phyloP scores from a whole-genome alignment of 1,140 invertebrate genomes.

The Heliconius melpomene region DNA sequence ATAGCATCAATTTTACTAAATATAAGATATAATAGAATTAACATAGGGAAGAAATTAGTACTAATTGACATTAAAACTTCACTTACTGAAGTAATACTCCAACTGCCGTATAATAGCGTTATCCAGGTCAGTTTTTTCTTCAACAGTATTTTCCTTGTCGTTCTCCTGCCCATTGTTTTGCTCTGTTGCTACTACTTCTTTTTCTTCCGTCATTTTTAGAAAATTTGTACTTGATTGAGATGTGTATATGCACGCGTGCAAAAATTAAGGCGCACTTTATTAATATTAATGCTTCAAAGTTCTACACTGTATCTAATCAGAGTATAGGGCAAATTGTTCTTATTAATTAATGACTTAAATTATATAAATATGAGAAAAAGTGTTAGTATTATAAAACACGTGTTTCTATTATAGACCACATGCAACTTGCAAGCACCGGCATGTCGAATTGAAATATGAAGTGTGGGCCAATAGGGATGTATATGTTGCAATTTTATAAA shows the following conservation, averaged over 20 bases:
- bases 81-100: constrained; percentile 84
- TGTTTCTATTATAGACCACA: constrained; percentile 31
- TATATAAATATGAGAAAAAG: constrained; percentile 10
- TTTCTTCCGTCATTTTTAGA: constrained; percentile 69
- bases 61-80: background rate
- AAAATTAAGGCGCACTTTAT: constrained; percentile 15
- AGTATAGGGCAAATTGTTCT: background rate
- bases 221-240: constrained; percentile 13
- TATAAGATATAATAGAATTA: background rate
- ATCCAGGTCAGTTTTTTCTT: constrained; percentile 77
- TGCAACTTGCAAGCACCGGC: constrained; percentile 26
- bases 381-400: constrained; percentile 19
- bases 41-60: background rate
- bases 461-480: background rate
- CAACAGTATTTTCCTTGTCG: constrained; percentile 45
- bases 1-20: no score
- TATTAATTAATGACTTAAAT: background rate
- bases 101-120: constrained; percentile 83
- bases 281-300: background rate
- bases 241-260: background rate
- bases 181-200: constrained; percentile 40
- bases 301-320: background rate
- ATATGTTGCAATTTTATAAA: background rate
- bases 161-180: constrained; percentile 51
- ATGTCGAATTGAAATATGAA: constrained; percentile 4